Evolutionary conservation across 2,888 invertebrate genomes (phyloP).

Genomic region (Pristionchus exspectatus): DNA sequence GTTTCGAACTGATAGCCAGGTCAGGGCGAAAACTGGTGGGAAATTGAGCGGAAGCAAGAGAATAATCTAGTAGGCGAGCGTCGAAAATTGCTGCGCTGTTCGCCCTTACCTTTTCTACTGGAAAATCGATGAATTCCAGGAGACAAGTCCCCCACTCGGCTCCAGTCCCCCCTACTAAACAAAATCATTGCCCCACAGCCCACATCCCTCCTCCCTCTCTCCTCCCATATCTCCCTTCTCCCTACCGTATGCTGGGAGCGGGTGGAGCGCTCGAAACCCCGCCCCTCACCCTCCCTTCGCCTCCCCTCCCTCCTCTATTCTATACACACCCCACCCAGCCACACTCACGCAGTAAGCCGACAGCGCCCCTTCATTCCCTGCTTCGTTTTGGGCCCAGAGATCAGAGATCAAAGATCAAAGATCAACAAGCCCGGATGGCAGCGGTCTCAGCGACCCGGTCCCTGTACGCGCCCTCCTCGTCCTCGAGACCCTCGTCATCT

Average conservation of each 20-base stretch:
- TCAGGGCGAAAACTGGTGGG: background rate
- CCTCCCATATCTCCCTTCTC: background rate
- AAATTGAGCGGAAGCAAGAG: slow-evolving; percentile 6
- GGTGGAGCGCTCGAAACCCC: background rate
- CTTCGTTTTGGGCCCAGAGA: slow-evolving; percentile 27
- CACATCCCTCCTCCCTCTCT: background rate
- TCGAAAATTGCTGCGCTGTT: background rate
- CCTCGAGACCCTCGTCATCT: background rate
- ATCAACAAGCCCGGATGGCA: slow-evolving; percentile 41
- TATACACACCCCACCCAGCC: background rate
- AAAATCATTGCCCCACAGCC: slow-evolving; percentile 35
- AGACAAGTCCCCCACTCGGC: slow-evolving; percentile 21
- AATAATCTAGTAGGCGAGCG: background rate
- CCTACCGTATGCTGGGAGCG: slow-evolving; percentile 19
- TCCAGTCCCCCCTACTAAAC: background rate
- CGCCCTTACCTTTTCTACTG: background rate
- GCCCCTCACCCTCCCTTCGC: background rate
- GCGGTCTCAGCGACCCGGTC: slow-evolving; percentile 16
- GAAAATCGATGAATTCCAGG: slow-evolving; percentile 34
- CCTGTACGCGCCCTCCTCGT: background rate
- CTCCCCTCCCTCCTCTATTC: background rate
- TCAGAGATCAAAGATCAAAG: slow-evolving; percentile 25
- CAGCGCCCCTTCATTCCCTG: slow-evolving; percentile 22
- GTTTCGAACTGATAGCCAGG: too few relatives aligned
- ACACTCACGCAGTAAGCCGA: background rate